A percentile compares a stretch with the other conserved stretches of the same genome.
phyloP scores from a whole-genome alignment of 2,113 vertebrate species.

The Neomonachus schauinslandi region DNA sequence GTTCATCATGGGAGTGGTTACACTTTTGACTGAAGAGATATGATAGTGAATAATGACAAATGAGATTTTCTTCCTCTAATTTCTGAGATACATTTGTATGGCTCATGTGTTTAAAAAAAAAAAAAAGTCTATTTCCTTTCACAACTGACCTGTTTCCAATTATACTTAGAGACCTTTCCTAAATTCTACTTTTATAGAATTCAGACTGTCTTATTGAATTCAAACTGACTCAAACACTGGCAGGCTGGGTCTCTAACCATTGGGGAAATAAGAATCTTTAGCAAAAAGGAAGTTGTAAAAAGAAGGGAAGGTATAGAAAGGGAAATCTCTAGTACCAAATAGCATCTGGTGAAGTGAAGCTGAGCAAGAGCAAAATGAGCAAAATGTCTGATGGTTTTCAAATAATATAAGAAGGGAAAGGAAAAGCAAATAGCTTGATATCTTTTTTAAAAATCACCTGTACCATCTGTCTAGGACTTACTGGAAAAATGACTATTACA shows the following conservation, averaged over 20 bases:
- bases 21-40: not conserved
- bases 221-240: not conserved
- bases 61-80: not conserved
- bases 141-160: slow-evolving; percentile 66
- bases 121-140: slow-evolving; percentile 26
- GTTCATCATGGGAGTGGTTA: not conserved
- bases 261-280: not conserved
- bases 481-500: slow-evolving; percentile 73
- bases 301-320: not conserved
- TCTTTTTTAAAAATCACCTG: slow-evolving; percentile 75
- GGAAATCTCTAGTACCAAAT: not conserved
- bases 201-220: not conserved
- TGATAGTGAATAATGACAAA: not conserved
- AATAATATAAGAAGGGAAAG: slow-evolving; percentile 49
- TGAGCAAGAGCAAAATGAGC: not conserved
- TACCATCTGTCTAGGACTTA: slow-evolving; percentile 75
- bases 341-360: not conserved
- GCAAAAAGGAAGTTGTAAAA: not conserved
- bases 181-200: slow-evolving; percentile 55
- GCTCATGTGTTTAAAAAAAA: not conserved
- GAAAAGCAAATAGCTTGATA: slow-evolving; percentile 57
- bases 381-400: slow-evolving; percentile 49
- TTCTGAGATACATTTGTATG: not conserved
- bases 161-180: slow-evolving; percentile 43
- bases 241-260: not conserved